A percentile compares a stretch with the other conserved stretches of the same genome.
Conservation (phyloP, 2,888 invertebrate genomes). For the Philonicus albiceps region DNA sequence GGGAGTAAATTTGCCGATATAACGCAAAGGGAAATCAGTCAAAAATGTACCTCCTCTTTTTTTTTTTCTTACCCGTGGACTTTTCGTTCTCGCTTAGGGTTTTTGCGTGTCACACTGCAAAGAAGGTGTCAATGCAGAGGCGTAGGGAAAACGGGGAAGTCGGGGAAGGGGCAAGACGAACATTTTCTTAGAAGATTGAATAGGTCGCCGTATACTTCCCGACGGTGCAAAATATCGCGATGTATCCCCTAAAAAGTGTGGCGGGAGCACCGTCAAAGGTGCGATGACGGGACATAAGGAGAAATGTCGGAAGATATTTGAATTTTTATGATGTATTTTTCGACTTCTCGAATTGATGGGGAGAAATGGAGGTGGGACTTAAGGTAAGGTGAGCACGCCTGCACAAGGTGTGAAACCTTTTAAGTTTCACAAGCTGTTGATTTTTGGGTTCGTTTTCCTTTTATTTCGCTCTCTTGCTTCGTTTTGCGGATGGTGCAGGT, state of each 20-base stretch:
- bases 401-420: slow-evolving; percentile 26
- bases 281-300: not conserved
- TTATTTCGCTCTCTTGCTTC: not conserved
- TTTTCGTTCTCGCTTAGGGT: not conserved
- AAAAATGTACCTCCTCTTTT: not conserved
- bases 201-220: not conserved
- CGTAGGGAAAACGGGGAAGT: not conserved
- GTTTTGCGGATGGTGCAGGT: not conserved
- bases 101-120: not conserved
- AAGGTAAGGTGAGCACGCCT: not conserved
- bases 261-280: not conserved
- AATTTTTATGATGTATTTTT: slow-evolving; percentile 34
- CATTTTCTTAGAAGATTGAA: slow-evolving; percentile 7
- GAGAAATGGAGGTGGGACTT: not conserved
- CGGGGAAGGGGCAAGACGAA: not conserved
- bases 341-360: slow-evolving; percentile 26
- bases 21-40: slow-evolving; percentile 29
- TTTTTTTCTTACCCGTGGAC: not conserved
- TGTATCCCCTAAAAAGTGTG: not conserved
- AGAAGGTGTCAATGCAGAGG: not conserved
- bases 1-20: slow-evolving; percentile 31
- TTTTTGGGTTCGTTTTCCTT: not conserved
- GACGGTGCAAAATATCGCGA: not conserved
- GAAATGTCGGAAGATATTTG: slow-evolving; percentile 16
- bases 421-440: slow-evolving; percentile 31